Evolutionary conservation across 2,113 vertebrate genomes (phyloP).

Genomic region (Xyrauchen texanus): DNA sequence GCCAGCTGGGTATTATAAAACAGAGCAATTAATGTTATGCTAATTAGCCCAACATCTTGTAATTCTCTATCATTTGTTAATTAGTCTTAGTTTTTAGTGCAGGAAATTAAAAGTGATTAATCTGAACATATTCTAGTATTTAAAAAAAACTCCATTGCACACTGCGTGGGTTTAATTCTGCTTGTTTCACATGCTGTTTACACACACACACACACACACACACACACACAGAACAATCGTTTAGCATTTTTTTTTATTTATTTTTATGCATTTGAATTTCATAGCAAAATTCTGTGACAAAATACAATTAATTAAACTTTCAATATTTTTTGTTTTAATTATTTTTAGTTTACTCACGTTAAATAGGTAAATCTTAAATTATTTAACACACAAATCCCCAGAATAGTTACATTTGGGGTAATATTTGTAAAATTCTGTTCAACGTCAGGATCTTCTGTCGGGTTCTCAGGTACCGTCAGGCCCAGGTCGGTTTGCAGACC

Average conservation of each 20-base stretch:
- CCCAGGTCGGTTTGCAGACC: too few relatives aligned
- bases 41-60: constrained; percentile 72
- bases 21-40: constrained; percentile 75
- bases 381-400: background rate
- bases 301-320: too few relatives aligned
- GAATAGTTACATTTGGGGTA: background rate
- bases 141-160: constrained; percentile 58
- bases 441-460: too few relatives aligned
- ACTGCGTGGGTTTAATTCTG: constrained; percentile 28
- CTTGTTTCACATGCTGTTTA: constrained; percentile 13
- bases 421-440: background rate
- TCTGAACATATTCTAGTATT: constrained; percentile 63
- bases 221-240: too few relatives aligned
- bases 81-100: constrained; percentile 66
- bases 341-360: too few relatives aligned
- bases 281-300: too few relatives aligned
- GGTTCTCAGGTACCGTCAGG: too few relatives aligned
- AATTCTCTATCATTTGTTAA: constrained; percentile 70
- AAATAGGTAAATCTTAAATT: too few relatives aligned
- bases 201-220: too few relatives aligned
- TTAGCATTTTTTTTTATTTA: too few relatives aligned
- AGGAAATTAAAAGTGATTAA: constrained; percentile 65
- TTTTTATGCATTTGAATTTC: too few relatives aligned
- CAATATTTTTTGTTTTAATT: too few relatives aligned
- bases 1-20: constrained; percentile 76